Conservation (phyloP, 2,888 invertebrate genomes). For the Liposcelis brunnea region DNA sequence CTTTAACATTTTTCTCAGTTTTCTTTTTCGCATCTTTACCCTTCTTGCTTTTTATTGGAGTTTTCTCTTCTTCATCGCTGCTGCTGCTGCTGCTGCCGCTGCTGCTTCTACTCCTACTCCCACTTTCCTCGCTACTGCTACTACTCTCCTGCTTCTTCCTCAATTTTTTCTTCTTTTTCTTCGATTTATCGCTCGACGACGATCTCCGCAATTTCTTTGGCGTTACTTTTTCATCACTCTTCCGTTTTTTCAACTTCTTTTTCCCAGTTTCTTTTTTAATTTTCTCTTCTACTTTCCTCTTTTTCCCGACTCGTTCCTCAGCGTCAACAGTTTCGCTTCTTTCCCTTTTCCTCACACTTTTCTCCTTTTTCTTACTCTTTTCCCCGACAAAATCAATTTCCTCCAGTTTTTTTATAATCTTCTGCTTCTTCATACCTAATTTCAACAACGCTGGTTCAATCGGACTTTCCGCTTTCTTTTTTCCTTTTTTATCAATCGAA, state of each 20-base stretch:
- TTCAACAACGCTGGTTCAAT: constrained; percentile 10
- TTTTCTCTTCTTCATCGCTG: constrained; percentile 1
- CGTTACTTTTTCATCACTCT: constrained; percentile 5
- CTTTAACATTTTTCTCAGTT: background rate
- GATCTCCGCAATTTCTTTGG: background rate
- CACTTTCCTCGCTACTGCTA: background rate
- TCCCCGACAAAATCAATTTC: constrained; percentile 3
- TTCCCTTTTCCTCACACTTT: constrained; percentile 1
- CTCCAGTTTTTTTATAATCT: constrained; percentile 10
- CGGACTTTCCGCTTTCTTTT: constrained; percentile 3
- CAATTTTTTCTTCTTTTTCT: constrained; percentile 6
- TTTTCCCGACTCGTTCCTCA: background rate
- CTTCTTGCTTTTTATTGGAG: background rate
- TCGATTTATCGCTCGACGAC: constrained; percentile 1
- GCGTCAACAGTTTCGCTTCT: background rate
- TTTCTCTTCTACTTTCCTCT: background rate
- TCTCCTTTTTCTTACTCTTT: constrained; percentile 11
- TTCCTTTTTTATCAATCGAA: background rate
- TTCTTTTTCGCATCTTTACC: background rate
- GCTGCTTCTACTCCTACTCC: background rate
- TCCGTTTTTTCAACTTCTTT: constrained; percentile 2
- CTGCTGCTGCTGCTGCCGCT: background rate
- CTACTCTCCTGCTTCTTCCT: background rate
- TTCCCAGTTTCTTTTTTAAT: background rate
- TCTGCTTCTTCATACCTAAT: constrained; percentile 10